Base-by-base conservation (phyloP, 1,140 invertebrate genomes). In the Chymomyza costata region DNA sequence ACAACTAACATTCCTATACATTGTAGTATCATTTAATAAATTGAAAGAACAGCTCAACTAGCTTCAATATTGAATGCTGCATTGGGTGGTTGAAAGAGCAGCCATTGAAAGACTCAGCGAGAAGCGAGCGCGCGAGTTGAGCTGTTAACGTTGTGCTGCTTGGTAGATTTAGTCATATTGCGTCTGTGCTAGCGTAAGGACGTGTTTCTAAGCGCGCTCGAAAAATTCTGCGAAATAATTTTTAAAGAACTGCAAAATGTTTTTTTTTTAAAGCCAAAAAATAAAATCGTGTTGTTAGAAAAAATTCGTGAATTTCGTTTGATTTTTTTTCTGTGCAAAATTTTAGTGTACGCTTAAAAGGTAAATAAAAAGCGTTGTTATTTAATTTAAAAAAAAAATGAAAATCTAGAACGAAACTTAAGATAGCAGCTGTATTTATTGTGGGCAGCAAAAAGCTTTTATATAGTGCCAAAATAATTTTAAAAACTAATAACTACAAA, bases 151-250 rank as follows among this genome's bases (percentile, higher is more conserved):
- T 61, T 55, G 63, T 51, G 34, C 59, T 44, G 43, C 71, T 56
- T 78, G 71, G 53, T 14, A 21, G 58, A 71, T 63, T 76, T 66
- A 76, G 73, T 76, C 66, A 66, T 57, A 66, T 59, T 55, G 17
- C 73, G 57, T 63, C 71, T 47, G 47, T 40, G 37, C 10, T 25
- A 17, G 18, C 59, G 53, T 55, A 44, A 65, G 56, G 50, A 74
- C 69, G 39, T 62, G 35, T 45, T 54, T 11, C 16, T 28, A 6
- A 53, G 31, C 45, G 49, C 44, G 44, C 37, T 14, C 44, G 6
- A 44, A 28, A 6, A 5, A 28, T 28, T 10, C 10, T 6, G 25
- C 10, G 25, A 28, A 28, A 28, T 28, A 28, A 28, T 28, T 6
- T 28, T 28, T 28, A 28, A 28, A 6, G 25, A 6, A 10, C 25